Percentiles rank a stretch among this genome's conserved stretches.
These are phyloP conservation scores for Mobula hypostoma DNA, from an alignment of 2,113 vertebrate species.

Conservation along the genomic window DNA sequence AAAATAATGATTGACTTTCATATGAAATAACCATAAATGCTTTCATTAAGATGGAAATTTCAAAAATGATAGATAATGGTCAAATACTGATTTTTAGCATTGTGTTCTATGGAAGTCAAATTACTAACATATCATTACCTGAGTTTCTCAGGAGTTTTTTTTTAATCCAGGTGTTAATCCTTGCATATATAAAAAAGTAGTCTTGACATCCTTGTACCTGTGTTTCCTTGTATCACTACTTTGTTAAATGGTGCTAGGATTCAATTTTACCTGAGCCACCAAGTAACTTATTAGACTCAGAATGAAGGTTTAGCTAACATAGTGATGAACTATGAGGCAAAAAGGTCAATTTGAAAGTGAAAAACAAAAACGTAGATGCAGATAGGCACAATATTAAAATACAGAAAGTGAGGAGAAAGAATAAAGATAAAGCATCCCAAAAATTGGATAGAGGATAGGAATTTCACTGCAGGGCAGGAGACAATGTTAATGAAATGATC, in stretches of 20 bases:
- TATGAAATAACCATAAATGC: neutral
- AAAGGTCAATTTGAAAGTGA: neutral
- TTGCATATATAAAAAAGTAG: neutral
- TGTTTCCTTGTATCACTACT: neutral
- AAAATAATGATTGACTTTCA: too few species aligned
- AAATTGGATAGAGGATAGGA: neutral
- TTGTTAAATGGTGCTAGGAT: neutral
- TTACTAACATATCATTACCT: neutral
- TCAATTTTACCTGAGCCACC: neutral
- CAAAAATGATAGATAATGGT: neutral
- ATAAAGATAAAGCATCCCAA: neutral
- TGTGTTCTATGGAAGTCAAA: neutral
- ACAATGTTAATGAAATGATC: neutral
- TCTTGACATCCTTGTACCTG: neutral
- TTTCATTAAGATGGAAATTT: neutral
- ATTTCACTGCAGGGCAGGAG: neutral
- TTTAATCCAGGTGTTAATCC: neutral
- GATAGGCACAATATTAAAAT: neutral
- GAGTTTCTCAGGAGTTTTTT: neutral
- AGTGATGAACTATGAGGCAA: neutral
- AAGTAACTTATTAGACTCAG: neutral
- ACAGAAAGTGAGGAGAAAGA: neutral
- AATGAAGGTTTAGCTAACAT: neutral
- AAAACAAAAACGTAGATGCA: neutral
- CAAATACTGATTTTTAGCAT: neutral